These are phyloP conservation scores for Lepidothrix coronata DNA, from an alignment of 2,113 vertebrate species.

Conservation along the genomic window DNA sequence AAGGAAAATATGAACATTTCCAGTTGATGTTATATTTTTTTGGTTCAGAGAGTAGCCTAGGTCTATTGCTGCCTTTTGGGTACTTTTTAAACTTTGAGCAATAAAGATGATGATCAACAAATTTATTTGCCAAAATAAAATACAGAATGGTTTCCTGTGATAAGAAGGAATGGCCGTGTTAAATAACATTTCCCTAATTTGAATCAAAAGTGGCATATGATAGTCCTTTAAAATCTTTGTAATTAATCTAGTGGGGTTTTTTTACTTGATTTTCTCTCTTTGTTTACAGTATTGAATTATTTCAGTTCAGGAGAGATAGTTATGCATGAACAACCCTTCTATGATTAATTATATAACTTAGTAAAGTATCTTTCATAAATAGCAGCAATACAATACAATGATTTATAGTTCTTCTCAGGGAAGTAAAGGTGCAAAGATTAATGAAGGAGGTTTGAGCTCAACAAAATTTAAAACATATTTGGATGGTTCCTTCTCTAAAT, in stretches of 20 bases:
- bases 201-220: neutral
- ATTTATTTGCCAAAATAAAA: neutral
- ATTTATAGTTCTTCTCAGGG: conserved; percentile 29
- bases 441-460: neutral
- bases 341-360: conserved; percentile 33
- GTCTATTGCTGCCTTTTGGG: neutral
- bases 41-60: neutral
- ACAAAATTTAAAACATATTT: conserved; percentile 12
- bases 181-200: neutral
- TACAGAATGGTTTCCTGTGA: neutral
- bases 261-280: neutral
- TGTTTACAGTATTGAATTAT: neutral
- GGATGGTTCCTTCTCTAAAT: neutral
- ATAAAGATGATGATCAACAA: neutral
- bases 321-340: neutral
- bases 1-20: neutral
- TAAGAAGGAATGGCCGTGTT: neutral
- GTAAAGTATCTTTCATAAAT: conserved; percentile 16
- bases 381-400: neutral
- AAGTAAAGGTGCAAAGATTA: conserved; percentile 46
- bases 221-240: neutral
- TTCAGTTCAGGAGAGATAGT: neutral
- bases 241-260: neutral
- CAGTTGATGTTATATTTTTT: neutral
- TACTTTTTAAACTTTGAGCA: neutral